These are phyloP conservation scores for Elanus axillaris DNA, from an alignment of 2,113 vertebrate genomes.

Conservation along the genomic window DNA sequence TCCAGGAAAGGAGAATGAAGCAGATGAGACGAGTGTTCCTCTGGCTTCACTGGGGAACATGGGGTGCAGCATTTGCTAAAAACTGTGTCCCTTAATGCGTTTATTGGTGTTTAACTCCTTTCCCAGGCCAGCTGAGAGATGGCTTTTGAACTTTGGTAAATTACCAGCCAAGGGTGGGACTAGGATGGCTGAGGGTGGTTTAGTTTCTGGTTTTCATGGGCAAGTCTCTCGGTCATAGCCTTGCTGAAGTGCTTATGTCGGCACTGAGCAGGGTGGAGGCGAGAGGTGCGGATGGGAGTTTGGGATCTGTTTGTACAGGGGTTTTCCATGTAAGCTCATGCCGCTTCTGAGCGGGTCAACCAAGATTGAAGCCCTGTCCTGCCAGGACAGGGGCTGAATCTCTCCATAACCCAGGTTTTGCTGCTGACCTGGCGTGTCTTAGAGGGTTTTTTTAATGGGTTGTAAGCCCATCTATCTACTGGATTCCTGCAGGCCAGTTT, in stretches of 20 bases:
- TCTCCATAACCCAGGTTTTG: neutral
- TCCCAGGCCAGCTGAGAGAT: neutral
- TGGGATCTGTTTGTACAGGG: neutral
- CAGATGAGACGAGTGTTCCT: neutral
- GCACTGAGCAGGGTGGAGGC: fast-evolving
- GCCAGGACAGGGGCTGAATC: neutral
- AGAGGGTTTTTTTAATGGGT: neutral
- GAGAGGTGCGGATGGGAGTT: no score
- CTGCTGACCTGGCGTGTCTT: neutral
- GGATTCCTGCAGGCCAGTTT: neutral
- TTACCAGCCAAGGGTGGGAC: neutral
- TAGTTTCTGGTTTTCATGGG: neutral
- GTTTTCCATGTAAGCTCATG: neutral
- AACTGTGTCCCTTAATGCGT: neutral
- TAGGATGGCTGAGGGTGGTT: neutral
- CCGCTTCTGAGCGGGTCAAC: neutral
- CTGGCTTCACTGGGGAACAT: neutral
- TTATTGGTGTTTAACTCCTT: neutral
- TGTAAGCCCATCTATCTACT: neutral
- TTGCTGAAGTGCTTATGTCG: neutral
- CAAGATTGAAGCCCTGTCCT: neutral
- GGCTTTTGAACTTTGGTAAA: neutral
- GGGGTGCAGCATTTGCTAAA: neutral
- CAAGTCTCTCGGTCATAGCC: neutral
- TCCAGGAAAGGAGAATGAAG: neutral